phyloP scores from a whole-genome alignment of 1,140 invertebrate genomes.

The Scaptomyza montana region DNA sequence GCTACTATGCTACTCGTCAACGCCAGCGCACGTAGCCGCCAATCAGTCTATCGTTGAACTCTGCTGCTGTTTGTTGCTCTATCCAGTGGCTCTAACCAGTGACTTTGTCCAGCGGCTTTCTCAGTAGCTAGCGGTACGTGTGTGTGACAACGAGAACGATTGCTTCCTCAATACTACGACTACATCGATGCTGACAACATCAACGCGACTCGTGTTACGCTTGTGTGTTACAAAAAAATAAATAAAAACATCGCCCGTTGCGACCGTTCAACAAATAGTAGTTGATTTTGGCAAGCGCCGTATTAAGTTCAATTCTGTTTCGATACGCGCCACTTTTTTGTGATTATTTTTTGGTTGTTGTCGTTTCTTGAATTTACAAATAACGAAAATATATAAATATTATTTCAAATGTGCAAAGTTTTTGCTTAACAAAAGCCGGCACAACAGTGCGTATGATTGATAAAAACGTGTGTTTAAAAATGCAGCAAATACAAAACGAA shows the following conservation, averaged over 20 bases:
- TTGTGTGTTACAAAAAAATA: too few relatives aligned
- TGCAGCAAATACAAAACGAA: conserved; percentile 44
- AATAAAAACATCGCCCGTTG: too few relatives aligned
- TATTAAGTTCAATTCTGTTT: background rate
- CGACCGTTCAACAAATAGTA: background rate
- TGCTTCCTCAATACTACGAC: too few relatives aligned
- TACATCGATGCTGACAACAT: background rate
- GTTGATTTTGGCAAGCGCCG: background rate
- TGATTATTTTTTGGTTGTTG: conserved; percentile 38
- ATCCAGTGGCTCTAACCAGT: conserved; percentile 10
- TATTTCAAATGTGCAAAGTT: conserved; percentile 3
- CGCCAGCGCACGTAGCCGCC: conserved; percentile 31
- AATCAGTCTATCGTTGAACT: conserved; percentile 75
- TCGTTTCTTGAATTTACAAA: conserved; percentile 10
- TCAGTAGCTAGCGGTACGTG: conserved; percentile 29
- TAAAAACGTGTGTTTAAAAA: conserved; percentile 20
- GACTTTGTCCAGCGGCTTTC: background rate
- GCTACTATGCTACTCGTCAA: background rate
- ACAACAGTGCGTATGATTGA: conserved; percentile 51
- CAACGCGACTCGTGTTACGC: conserved; percentile 22
- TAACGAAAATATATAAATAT: background rate
- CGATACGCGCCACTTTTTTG: conserved; percentile 30
- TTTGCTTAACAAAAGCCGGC: conserved; percentile 17
- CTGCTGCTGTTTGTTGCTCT: conserved; percentile 65
- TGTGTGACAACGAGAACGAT: conserved; percentile 1